Evolutionary conservation across 2,888 invertebrate species (phyloP), one percentile per base, ranked within the genome.

Genomic region (Scaptomyza tumidula): DNA sequence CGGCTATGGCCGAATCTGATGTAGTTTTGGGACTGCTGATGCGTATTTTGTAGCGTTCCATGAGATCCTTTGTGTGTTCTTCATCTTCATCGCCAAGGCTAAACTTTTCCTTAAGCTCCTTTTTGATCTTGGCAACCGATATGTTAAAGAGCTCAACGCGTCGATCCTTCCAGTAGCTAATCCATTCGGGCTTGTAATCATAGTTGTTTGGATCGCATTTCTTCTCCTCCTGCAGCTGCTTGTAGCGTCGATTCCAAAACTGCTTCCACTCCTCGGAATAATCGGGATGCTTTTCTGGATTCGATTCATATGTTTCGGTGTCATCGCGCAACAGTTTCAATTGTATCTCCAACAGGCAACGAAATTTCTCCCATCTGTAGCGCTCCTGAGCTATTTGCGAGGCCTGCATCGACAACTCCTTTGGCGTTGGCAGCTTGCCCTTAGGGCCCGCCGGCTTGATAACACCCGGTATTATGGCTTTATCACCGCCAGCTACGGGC

Each of bases 111-210:
- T 95, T 94, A 9, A 97, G 93, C 73, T 96, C 96, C 56, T 94
- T 93, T 73, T 96, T 95, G 63, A 95, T 93, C 14, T 93, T 92
- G 59, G 94, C 94, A 5, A 96, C 88, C 81, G 96, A 95, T 13
- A 94, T 94, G 31, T 94, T 94, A 86, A 96, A 96, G 7, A 97
- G 91, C 75, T 96, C 96, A 59, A 95, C 94, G 95, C 97, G 96
- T 11, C 96, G 94, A 65, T 94, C 94, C 82, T 96, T 96, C 97
- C 97, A 97, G 90, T 94, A 97, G 54, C 94, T 92, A 56, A 97
- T 97, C 97, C 97, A 97, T 86, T 97, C 97, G 0, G 97, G 96
- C 80, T 97, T 97, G 90, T 96, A 97, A 89, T 97, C 97, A 89
- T 97, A 95, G 73, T 95, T 95, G 35, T 95, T 93, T 0, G 96